Conservation (phyloP, 1,140 invertebrate species). For the Hypothenemus hampei region DNA sequence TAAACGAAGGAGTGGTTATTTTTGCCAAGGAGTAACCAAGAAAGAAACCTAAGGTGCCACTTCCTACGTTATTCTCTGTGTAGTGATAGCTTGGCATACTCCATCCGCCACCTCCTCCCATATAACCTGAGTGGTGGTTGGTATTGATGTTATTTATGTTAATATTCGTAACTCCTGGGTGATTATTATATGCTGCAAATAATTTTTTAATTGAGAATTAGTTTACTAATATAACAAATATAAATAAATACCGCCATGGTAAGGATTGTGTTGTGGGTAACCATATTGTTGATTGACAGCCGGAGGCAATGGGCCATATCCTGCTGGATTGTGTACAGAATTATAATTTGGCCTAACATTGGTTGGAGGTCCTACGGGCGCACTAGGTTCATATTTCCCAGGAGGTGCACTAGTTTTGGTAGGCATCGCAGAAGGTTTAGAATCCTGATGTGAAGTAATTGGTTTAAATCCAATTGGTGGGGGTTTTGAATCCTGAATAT, state of each 20-base stretch:
- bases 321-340: slow-evolving; percentile 26
- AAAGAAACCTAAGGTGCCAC: slow-evolving; percentile 33
- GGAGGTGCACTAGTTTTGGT: slow-evolving; percentile 14
- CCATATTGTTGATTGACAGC: slow-evolving; percentile 5
- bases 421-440: slow-evolving; percentile 1
- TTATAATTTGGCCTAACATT: slow-evolving; percentile 4
- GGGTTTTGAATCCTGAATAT: too few relatives aligned
- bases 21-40: slow-evolving; percentile 32
- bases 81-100: slow-evolving; percentile 24
- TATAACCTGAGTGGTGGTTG: slow-evolving; percentile 20
- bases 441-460: background rate
- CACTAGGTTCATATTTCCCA: slow-evolving; percentile 1
- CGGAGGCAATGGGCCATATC: slow-evolving; percentile 28
- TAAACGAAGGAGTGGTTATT: slow-evolving; percentile 30
- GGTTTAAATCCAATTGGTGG: too few relatives aligned
- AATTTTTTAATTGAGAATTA: background rate
- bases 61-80: slow-evolving; percentile 24
- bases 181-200: background rate
- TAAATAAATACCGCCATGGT: slow-evolving; percentile 2
- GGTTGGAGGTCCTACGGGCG: background rate
- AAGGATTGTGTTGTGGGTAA: slow-evolving; percentile 14
- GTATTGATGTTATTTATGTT: slow-evolving; percentile 28
- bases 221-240: background rate
- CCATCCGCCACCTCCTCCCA: background rate
- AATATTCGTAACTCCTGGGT: slow-evolving; percentile 4